These are phyloP conservation scores for Noctilio leporinus DNA, from an alignment of 2,113 vertebrate genomes.

Conservation along the genomic window DNA sequence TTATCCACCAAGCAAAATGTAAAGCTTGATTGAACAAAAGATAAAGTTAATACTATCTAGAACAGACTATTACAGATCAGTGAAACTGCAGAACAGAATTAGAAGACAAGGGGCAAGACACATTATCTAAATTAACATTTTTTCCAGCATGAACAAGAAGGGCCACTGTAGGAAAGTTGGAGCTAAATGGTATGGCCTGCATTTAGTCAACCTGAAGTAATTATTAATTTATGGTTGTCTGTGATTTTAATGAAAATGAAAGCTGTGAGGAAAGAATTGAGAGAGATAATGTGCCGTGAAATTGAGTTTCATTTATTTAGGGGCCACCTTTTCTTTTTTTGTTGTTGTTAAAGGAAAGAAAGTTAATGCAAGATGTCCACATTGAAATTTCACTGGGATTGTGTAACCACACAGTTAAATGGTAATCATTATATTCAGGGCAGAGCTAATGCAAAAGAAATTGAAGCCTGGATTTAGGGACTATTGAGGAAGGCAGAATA, in stretches of 20 bases:
- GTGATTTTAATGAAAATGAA: conserved; percentile 99
- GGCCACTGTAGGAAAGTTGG: conserved; percentile 87
- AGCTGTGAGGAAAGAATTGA: conserved; percentile 98
- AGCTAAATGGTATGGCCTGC: conserved; percentile 88
- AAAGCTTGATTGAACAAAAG: conserved; percentile 92
- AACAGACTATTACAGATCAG: conserved; percentile 99
- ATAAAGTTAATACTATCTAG: conserved; percentile 97
- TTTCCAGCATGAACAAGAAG: conserved; percentile 95
- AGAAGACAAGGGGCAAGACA: conserved; percentile 94
- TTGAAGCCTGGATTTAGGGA: conserved; percentile 40
- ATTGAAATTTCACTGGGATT: conserved; percentile 74
- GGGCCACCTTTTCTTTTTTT: conserved; percentile 90
- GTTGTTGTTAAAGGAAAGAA: conserved; percentile 72
- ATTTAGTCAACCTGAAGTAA: conserved; percentile 99
- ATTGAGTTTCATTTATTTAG: conserved; percentile 99
- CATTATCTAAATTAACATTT: conserved; percentile 99
- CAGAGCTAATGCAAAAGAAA: conserved; percentile 67
- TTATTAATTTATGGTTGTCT: conserved; percentile 99
- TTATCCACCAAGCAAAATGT: conserved; percentile 82
- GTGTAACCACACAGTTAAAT: conserved; percentile 68
- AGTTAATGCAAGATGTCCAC: conserved; percentile 70
- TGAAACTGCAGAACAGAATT: conserved; percentile 94
- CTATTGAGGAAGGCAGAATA: conserved; percentile 14
- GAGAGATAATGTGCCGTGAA: conserved; percentile 99
- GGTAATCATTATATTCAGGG: conserved; percentile 61